These are phyloP conservation scores for Atherinomorus stipes DNA, from an alignment of 2,113 vertebrate species.

Conservation along the genomic window DNA sequence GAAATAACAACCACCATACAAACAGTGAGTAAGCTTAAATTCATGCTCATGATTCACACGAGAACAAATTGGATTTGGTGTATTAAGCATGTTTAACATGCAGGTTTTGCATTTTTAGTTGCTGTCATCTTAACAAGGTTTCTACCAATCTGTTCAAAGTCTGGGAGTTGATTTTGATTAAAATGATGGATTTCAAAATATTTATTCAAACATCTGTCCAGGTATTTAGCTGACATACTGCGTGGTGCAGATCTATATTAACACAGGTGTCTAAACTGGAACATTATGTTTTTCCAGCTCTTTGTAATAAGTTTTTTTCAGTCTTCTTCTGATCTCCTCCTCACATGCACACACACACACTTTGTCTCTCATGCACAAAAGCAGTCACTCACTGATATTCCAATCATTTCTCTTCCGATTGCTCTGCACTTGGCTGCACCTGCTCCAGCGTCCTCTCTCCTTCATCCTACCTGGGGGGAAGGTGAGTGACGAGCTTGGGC, in stretches of 20 bases:
- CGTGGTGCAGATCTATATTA: background rate
- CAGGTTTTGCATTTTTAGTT: background rate
- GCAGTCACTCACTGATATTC: slow-evolving; percentile 71
- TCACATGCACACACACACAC: slow-evolving; percentile 7
- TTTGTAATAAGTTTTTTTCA: slow-evolving; percentile 49
- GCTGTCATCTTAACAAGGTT: background rate
- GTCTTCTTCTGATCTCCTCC: slow-evolving; percentile 24
- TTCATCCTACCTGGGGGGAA: slow-evolving; percentile 75
- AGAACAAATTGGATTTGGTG: background rate
- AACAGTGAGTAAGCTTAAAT: slow-evolving; percentile 5
- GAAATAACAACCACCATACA: slow-evolving; percentile 3
- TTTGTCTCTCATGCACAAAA: slow-evolving; percentile 50
- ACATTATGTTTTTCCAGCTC: slow-evolving; percentile 28
- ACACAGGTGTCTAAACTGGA: slow-evolving; percentile 40
- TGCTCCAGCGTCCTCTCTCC: slow-evolving; percentile 68
- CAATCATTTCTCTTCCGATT: slow-evolving; percentile 78
- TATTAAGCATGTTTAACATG: background rate
- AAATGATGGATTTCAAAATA: slow-evolving; percentile 34
- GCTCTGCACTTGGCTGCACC: slow-evolving; percentile 76
- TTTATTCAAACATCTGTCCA: slow-evolving; percentile 36
- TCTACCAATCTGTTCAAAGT: background rate
- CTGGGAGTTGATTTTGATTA: slow-evolving; percentile 12
- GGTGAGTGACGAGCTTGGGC: slow-evolving; percentile 63
- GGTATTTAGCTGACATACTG: slow-evolving; percentile 1
- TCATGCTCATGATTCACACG: background rate